Evolutionary conservation across 2,888 invertebrate species (phyloP), one percentile per base, ranked within the genome.

Genomic region (Drosophila meridiana): DNA sequence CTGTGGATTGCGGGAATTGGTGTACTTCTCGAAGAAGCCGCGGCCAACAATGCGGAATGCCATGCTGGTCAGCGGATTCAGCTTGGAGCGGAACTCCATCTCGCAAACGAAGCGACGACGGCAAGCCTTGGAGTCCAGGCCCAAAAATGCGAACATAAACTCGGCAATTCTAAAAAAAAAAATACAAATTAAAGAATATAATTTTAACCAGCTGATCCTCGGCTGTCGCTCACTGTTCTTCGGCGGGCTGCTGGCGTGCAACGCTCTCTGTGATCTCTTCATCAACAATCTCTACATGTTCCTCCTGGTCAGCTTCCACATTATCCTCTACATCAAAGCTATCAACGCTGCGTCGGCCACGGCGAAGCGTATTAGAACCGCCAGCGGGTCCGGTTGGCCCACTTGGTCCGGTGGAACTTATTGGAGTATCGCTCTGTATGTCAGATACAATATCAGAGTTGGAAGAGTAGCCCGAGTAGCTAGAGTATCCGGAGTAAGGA

Each of bases 81-180:
- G 72, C 67, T 92, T 92, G 2, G 94, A 92, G 36, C 92, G 93
- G 73, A 93, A 94, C 75, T 94, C 94, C 82, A 94, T 93, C 91
- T 94, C 94, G 70, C 94, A 94, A 9, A 94, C 92, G 78, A 94
- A 94, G 68, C 94, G 93, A 70, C 92, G 93, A 73, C 93, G 94
- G 67, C 94, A 94, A 7, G 92, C 92, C 9, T 89, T 87, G 4
- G 92, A 90, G 61, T 91, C 91, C 38, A 93, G 83, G 0, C 93
- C 93, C 81, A 93, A 77, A 66, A 93, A 93, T 32, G 78, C 81
- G 40, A 93, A 93, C 82, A 93, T 87, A 14, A 93, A 90, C 14
- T 93, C 92, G 20, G 92, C 92, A 62, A 93, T 92, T 79, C 93
- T 93, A 56, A 4, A 36, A 36, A 45, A 20, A n/a, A 8, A 14